Evolutionary conservation across 2,797 vertebrate species (phyloP), one percentile per base, ranked within the genome.

Genomic region (Acridotheres tristis): DNA sequence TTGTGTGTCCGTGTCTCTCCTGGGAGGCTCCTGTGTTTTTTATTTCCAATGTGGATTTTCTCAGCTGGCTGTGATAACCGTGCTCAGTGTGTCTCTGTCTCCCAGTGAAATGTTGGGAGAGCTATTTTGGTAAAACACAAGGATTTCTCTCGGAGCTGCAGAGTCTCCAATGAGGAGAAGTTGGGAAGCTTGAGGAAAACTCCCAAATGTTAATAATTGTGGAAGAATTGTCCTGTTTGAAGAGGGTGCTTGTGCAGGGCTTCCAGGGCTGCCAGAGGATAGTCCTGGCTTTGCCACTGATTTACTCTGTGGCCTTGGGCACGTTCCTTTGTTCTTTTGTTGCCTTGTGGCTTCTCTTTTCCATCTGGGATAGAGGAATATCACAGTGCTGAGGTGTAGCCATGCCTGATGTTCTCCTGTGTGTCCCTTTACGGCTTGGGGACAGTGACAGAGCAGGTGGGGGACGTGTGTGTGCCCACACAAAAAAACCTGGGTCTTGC

Each of bases 381-480:
- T 29, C 48, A 6, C 14, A 3, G 43, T 9, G 5, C 29, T 2
- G 5, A 36, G 30, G 30, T 8, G 21, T 8, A 55, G n/a, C 36
- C 32, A 2, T 32, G 47, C 17, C 36, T 1, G 1, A 0, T 11
- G 1, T 1, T 5, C 16, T 66, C 38, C 42, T n/a, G 1, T 25
- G 38, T 54, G 43, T 69, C 55, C 59, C 54, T 54, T 29, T 13
- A 19, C 12, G 13, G 16, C 10, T 0, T 11, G n/a, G 16, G 51
- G 34, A 48, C n/a, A 4, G 2, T 17, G 79, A 55, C 4, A 8
- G 10, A 10, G 11, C 5, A 3, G 65, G 9, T 10, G 54, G 27
- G 15, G 29, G 5, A 2, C 0, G 1, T 6, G 13, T 9, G 11
- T 1, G 21, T 66, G 61, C 51, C 79, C 17, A 0, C 1, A 0